These are phyloP conservation scores for Bombus consobrinus DNA, from an alignment of 1,140 invertebrate genomes.

Conservation along the genomic window DNA sequence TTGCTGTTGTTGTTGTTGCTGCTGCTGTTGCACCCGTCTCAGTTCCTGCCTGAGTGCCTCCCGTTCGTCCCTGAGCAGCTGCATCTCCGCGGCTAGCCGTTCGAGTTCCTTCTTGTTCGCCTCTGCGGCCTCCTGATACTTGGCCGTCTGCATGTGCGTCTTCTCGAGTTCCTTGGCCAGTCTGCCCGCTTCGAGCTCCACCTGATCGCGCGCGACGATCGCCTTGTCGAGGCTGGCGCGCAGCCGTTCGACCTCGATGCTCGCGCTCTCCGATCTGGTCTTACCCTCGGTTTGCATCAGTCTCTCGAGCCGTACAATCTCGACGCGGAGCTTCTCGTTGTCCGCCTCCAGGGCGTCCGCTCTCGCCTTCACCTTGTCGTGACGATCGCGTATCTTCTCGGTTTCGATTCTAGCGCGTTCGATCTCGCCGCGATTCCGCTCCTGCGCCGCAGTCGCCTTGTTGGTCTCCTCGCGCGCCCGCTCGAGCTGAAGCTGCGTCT, in stretches of 20 bases:
- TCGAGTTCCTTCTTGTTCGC: conserved; percentile 92
- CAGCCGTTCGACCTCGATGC: conserved; percentile 91
- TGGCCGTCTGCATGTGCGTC: conserved; percentile 90
- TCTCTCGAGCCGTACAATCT: conserved; percentile 88
- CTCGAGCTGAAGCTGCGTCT: conserved; percentile 91
- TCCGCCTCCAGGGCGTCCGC: conserved; percentile 88
- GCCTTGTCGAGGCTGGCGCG: conserved; percentile 94
- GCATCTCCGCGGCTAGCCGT: conserved; percentile 90
- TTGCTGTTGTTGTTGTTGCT: conserved; percentile 88
- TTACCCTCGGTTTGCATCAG: conserved; percentile 84
- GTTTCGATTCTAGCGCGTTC: conserved; percentile 92
- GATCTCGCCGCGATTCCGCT: conserved; percentile 90
- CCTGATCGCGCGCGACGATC: conserved; percentile 89
- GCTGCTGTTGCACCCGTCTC: conserved; percentile 86
- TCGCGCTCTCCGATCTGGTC: conserved; percentile 80
- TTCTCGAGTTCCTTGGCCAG: conserved; percentile 94
- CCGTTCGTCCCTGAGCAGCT: conserved; percentile 90
- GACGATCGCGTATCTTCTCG: conserved; percentile 92
- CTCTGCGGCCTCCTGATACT: conserved; percentile 91
- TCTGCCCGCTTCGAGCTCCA: conserved; percentile 92
- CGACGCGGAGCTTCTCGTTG: conserved; percentile 88
- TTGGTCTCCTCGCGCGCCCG: conserved; percentile 89
- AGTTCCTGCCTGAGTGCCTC: conserved; percentile 88
- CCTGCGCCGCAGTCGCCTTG: conserved; percentile 88
- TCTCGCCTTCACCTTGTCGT: conserved; percentile 90